Conservation (phyloP, 2,888 invertebrate genomes). For the Habrosyne pyritoides region DNA sequence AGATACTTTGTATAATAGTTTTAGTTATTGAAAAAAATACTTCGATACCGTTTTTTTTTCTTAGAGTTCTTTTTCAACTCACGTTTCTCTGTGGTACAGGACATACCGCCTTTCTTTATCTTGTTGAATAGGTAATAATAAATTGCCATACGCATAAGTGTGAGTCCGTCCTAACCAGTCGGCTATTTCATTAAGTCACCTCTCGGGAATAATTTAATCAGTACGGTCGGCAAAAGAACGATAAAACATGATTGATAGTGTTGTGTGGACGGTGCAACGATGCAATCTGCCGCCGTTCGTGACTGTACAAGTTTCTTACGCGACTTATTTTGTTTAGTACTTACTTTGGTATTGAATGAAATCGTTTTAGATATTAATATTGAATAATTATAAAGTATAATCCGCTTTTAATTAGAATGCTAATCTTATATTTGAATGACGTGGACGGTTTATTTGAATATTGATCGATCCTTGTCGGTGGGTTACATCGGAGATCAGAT, state of each 20-base stretch:
- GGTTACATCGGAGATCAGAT: background rate
- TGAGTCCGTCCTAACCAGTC: slow-evolving; percentile 44
- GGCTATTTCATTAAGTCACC: slow-evolving; percentile 76
- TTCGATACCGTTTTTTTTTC: no score
- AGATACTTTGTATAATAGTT: background rate
- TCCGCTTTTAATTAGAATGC: slow-evolving; percentile 4
- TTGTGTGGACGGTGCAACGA: slow-evolving; percentile 47
- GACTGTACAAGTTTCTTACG: slow-evolving; percentile 22
- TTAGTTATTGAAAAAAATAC: no score
- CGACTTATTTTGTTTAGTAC: slow-evolving; percentile 24
- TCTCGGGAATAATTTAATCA: slow-evolving; percentile 79
- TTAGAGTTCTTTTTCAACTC: background rate
- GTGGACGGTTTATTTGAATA: background rate
- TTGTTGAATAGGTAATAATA: background rate
- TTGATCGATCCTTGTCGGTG: background rate
- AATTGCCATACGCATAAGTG: slow-evolving; percentile 22
- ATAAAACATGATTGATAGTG: slow-evolving; percentile 80
- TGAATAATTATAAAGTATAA: slow-evolving; percentile 6
- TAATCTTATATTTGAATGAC: slow-evolving; percentile 8
- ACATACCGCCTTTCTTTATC: background rate
- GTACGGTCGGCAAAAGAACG: slow-evolving; percentile 73
- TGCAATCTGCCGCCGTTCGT: slow-evolving; percentile 52
- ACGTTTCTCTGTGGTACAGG: no score
- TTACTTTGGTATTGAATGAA: slow-evolving; percentile 10
- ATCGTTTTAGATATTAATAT: slow-evolving; percentile 3